Base-by-base conservation (phyloP, 2,888 invertebrate species). In the Acronicta leporina region DNA sequence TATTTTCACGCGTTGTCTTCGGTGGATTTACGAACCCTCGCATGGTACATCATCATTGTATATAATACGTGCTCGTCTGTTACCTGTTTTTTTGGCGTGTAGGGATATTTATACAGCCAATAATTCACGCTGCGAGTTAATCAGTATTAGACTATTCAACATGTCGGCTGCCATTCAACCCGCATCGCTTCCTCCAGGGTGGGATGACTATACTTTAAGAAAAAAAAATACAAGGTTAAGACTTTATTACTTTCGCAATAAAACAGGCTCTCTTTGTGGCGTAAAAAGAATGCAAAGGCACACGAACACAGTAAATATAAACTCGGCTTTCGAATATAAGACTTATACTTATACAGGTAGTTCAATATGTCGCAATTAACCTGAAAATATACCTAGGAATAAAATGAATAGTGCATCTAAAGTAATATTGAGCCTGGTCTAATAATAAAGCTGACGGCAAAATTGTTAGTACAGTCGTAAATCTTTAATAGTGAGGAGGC, bases 111-210 rank as follows among this genome's bases (percentile, higher is more conserved):
- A 38, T 40, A 70, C 52, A 68, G 73, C 56, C 70, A 64, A 79
- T 72, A 68, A 71, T 70, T 67, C 67, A 51, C 76, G 65, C 57
- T 64, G 55, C 63, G 68, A 33, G 62, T 67, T 81, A 73, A 83
- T 81, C 73, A 67, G 63, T 65, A 74, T 59, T 65, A 67, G 73
- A 72, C 70, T 79, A 73, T 78, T 77, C 75, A 77, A 80, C 74
- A 65, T 57, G 69, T 57, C 69, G 77, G 77, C 81, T 81, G 80
- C 73, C 82, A 75, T 70, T 80, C 77, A 75, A 51, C 84, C 84
- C 83, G 81, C 82, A 83, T 82, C 61, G 69, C 65, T 68, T 73
- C 43, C 62, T 38, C 40, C 51, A 68, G n/a, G n/a, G 7, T 81
- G 82, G 76, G 81, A 72, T 80, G 79, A 47, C 78, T 68, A 68